phyloP scores from a whole-genome alignment of 2,113 vertebrate genomes.

The Sakesphorus luctuosus region DNA sequence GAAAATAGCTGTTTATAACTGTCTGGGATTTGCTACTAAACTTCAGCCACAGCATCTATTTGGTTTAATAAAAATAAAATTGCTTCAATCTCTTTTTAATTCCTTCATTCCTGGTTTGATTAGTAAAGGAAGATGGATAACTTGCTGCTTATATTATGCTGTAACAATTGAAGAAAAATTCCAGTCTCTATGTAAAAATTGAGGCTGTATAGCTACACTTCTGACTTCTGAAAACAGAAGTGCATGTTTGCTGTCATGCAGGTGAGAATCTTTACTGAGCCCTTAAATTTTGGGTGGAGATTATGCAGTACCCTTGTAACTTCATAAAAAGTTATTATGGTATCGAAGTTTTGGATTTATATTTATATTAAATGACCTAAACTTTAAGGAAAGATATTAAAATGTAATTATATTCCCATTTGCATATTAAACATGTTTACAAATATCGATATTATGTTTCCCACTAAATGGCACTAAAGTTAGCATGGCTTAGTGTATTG shows the following conservation, averaged over 20 bases:
- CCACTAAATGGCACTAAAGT: constrained; percentile 62
- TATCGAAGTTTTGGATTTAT: not conserved
- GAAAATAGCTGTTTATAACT: constrained; percentile 25
- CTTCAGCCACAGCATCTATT: not conserved
- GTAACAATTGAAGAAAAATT: not conserved
- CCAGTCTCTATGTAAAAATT: not conserved
- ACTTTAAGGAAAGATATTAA: constrained; percentile 15
- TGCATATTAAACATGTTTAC: constrained; percentile 19
- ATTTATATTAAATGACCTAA: not conserved
- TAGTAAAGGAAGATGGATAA: not conserved
- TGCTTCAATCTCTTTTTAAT: not conserved
- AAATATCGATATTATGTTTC: constrained; percentile 35
- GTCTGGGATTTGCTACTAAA: not conserved
- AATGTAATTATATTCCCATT: constrained; percentile 11
- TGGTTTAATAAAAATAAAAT: constrained; percentile 20
- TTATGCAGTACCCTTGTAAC: not conserved
- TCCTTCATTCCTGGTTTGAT: constrained; percentile 6
- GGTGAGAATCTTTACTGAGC: not conserved
- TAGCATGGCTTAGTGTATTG: constrained; percentile 30
- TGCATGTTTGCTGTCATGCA: not conserved
- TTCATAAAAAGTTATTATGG: not conserved
- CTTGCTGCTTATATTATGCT: not conserved
- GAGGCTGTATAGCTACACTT: not conserved
- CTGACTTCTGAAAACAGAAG: not conserved
- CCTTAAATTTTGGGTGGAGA: not conserved